Conservation (phyloP, 2,113 vertebrate species). For the Perca schrenkii region DNA sequence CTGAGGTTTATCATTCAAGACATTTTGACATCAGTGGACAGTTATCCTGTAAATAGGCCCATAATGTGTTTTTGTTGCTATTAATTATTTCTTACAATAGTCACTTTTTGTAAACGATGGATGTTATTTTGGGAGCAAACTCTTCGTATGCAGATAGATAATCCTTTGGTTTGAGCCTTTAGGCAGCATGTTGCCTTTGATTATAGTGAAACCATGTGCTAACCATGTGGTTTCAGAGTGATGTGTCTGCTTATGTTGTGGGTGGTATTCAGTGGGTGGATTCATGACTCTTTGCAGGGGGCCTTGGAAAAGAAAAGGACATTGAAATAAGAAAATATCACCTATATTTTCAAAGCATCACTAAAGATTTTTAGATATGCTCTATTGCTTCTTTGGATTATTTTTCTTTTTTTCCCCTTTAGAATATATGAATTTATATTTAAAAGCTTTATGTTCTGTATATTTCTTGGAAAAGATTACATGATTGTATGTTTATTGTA, state of each 20-base stretch:
- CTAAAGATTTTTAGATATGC: slow-evolving; percentile 67
- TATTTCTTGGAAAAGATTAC: slow-evolving; percentile 76
- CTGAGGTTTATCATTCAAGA: slow-evolving; percentile 14
- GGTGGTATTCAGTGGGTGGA: slow-evolving; percentile 53
- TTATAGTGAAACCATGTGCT: slow-evolving; percentile 65
- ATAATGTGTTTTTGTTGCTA: slow-evolving; percentile 40
- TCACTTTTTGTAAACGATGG: slow-evolving; percentile 29
- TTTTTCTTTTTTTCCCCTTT: slow-evolving; percentile 58
- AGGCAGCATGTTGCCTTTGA: slow-evolving; percentile 75
- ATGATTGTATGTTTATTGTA: slow-evolving; percentile 86
- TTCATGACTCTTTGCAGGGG: slow-evolving; percentile 58
- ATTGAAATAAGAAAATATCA: slow-evolving; percentile 71
- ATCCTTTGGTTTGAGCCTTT: slow-evolving; percentile 62
- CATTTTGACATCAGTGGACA: slow-evolving; percentile 23
- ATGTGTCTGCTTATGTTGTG: slow-evolving; percentile 49
- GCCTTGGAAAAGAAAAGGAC: slow-evolving; percentile 59
- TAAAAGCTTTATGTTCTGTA: slow-evolving; percentile 78
- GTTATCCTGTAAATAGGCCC: slow-evolving; percentile 51
- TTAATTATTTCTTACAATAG: slow-evolving; percentile 10
- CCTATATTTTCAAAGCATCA: slow-evolving; percentile 74
- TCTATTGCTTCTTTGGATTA: slow-evolving; percentile 61
- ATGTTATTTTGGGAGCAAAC: slow-evolving; percentile 62
- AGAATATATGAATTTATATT: slow-evolving; percentile 74
- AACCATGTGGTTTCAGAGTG: slow-evolving; percentile 66
- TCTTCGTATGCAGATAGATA: slow-evolving; percentile 61